Conservation (phyloP, 2,797 vertebrate genomes). For the Nannoperca obscura region DNA sequence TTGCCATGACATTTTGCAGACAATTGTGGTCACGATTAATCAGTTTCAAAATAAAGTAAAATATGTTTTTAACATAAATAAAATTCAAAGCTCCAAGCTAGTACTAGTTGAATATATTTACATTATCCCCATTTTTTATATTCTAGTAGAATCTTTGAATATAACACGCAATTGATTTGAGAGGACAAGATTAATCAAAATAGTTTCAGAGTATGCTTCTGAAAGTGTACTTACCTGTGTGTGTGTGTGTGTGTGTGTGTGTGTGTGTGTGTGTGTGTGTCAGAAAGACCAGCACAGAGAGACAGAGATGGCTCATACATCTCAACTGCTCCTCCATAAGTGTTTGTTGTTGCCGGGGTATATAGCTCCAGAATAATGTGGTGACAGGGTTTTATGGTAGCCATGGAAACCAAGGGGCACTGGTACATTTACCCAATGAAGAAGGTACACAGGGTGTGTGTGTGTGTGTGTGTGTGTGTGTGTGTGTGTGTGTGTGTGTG, state of each 20-base stretch:
- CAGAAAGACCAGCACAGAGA: neutral
- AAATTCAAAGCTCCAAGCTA: neutral
- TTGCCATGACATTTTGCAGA: neutral
- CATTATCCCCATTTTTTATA: neutral
- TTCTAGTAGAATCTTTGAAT: neutral
- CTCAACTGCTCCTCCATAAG: neutral
- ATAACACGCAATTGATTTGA: neutral
- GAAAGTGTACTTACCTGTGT: neutral
- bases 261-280: neutral
- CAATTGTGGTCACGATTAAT: neutral
- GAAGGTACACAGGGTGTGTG: conserved; percentile 1
- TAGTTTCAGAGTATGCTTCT: neutral
- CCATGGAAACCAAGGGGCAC: conserved; percentile 37
- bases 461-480: conserved; percentile 1
- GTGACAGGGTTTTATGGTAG: conserved; percentile 32
- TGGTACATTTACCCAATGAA: conserved; percentile 17
- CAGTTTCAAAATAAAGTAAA: neutral
- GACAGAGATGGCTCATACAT: conserved; percentile 10
- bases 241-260: neutral
- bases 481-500: conserved; percentile 1
- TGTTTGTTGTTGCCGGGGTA: conserved; percentile 9
- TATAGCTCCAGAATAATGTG: conserved; percentile 21
- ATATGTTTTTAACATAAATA: too few species aligned
- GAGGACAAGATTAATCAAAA: neutral
- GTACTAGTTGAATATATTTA: neutral